Evolutionary conservation across 2,888 invertebrate genomes (phyloP).

Genomic region (Orthonychiurus folsomi): DNA sequence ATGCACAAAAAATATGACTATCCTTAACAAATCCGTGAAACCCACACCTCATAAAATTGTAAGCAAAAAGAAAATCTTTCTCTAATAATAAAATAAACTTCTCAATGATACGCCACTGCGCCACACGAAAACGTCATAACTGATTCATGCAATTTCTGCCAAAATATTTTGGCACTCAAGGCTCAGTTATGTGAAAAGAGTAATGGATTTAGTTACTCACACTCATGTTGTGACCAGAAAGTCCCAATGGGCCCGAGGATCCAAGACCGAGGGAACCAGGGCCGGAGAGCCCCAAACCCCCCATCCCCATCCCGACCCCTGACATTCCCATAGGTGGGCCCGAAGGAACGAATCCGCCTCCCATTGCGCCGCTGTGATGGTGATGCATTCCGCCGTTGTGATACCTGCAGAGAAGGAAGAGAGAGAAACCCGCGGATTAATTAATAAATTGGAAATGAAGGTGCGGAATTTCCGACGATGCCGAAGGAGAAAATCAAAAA

Average conservation of each 20-base stretch:
- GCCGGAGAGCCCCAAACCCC: slow-evolving; percentile 38
- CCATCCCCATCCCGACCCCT: slow-evolving; percentile 39
- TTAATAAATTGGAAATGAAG: background rate
- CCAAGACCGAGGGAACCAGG: slow-evolving; percentile 54
- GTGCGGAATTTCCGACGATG: background rate
- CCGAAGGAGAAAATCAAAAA: background rate
- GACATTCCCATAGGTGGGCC: slow-evolving; percentile 49
- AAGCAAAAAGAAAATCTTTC: too few relatives aligned
- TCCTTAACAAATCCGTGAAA: too few relatives aligned
- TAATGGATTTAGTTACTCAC: too few relatives aligned
- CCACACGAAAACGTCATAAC: too few relatives aligned
- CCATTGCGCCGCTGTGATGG: slow-evolving; percentile 41
- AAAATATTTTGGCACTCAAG: too few relatives aligned
- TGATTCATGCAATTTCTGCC: too few relatives aligned
- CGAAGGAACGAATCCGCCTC: slow-evolving; percentile 42
- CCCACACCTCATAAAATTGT: too few relatives aligned
- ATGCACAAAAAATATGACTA: too few relatives aligned
- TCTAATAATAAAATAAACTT: too few relatives aligned
- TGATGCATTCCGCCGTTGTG: slow-evolving; percentile 44
- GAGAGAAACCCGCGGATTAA: background rate
- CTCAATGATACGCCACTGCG: too few relatives aligned
- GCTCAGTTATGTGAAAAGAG: too few relatives aligned
- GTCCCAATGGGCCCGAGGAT: slow-evolving; percentile 55
- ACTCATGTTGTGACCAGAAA: slow-evolving; percentile 39
- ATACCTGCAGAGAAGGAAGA: slow-evolving; percentile 38